Evolutionary conservation across 2,888 invertebrate genomes (phyloP), one percentile per base, ranked within the genome.

Genomic region (Drosophila engyochracea): DNA sequence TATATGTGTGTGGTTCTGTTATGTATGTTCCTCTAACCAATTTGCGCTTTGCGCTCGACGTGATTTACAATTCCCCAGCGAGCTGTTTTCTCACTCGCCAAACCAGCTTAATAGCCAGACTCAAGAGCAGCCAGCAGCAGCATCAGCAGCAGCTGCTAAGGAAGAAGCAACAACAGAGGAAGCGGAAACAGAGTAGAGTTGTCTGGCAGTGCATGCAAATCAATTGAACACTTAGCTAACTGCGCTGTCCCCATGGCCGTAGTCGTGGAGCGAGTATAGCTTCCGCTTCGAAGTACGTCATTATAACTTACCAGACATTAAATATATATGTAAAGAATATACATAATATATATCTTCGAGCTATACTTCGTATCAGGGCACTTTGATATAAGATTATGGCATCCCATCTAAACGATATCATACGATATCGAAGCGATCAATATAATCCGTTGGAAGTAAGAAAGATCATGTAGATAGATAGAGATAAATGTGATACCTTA

Each of bases 11-110:
- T 60, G 60, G 58, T 57, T 69, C 67, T 49, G 61, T 70, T 79
- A 71, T 79, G 73, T 79, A 65, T 81, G 76, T 85, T 85, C 65
- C 72, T 73, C 69, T 85, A 79, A 88, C 81, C 85, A 85, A 85
- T 87, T 89, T 87, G 85, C 74, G 79, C 87, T 81, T 73, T 80
- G 85, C 71, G 74, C 79, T 76, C 76, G 81, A 74, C 85, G 85
- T 87, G 87, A 87, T 89, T 87, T 87, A 87, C 89, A 80, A 83
- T 86, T 86, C 89, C 89, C 87, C 75, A 68, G 81, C 76, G 89
- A 81, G 74, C 83, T 72, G 83, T 85, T 86, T 78, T 68, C 72
- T 41, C 68, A 61, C 75, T 74, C 60, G 28, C 66, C 59, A 55
- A 58, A 55, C 37, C 68, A 63, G 57, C 69, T 70, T 79, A 76